Evolutionary conservation across 2,113 vertebrate species (phyloP).

Genomic region (Phalacrocorax aristotelis): DNA sequence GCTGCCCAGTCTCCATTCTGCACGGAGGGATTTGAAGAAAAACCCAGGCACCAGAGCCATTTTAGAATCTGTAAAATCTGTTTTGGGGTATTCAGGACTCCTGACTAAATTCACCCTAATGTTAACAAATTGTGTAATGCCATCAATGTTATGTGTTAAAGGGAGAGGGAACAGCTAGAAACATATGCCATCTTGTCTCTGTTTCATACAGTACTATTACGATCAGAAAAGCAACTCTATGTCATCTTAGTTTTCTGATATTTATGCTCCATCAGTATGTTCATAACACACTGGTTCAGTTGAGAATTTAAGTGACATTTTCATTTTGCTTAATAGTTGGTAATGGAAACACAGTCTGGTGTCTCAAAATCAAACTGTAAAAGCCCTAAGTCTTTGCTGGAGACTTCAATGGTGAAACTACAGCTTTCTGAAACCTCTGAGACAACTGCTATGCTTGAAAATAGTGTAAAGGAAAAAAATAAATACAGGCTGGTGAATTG

Average conservation of each 20-base stretch:
- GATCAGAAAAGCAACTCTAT: not conserved
- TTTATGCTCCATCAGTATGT: not conserved
- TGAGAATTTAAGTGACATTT: conserved; percentile 25
- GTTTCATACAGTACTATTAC: not conserved
- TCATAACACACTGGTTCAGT: not conserved
- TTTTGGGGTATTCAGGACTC: conserved; percentile 23
- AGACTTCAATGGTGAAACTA: not conserved
- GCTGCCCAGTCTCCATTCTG: conserved; percentile 33
- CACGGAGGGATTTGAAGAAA: conserved; percentile 52
- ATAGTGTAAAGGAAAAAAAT: not conserved
- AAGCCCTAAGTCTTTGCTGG: not conserved
- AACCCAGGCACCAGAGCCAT: not conserved
- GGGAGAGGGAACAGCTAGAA: not conserved
- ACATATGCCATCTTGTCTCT: conserved; percentile 44
- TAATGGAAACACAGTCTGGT: not conserved
- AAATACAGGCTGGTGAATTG: not conserved
- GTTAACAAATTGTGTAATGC: conserved; percentile 14
- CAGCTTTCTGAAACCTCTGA: not conserved
- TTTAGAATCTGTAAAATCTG: conserved; percentile 46
- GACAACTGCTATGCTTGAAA: not conserved
- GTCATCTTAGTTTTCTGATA: conserved; percentile 12
- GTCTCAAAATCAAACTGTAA: not conserved
- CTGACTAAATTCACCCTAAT: conserved; percentile 25
- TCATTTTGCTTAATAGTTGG: conserved; percentile 10
- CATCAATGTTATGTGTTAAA: not conserved